These are phyloP conservation scores for Pogonocichla stellata DNA, from an alignment of 2,113 vertebrate genomes.

Conservation along the genomic window DNA sequence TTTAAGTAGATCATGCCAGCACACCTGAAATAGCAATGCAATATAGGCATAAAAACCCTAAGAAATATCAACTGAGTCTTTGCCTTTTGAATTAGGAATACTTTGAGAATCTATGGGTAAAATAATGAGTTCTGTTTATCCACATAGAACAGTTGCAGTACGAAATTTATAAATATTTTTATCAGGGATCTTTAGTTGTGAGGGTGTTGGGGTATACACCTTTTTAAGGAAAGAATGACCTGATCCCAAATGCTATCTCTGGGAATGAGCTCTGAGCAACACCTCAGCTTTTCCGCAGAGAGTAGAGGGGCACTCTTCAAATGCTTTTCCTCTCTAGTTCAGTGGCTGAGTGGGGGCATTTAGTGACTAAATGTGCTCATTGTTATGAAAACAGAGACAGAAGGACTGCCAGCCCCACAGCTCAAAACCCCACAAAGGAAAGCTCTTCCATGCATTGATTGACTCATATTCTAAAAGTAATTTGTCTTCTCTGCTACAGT, in stretches of 20 bases:
- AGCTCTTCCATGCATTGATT: not conserved
- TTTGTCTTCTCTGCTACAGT: not conserved
- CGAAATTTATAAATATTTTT: not conserved
- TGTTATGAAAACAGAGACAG: not conserved
- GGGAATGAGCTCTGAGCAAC: not conserved
- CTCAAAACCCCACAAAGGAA: rapidly evolving
- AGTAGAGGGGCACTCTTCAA: not conserved
- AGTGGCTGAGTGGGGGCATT: not conserved
- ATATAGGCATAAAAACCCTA: not conserved
- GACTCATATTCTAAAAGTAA: not conserved
- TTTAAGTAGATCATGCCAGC: not conserved
- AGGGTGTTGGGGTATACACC: not conserved
- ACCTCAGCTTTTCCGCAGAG: not conserved
- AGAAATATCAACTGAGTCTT: not conserved
- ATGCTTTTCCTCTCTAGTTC: not conserved
- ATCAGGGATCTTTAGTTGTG: not conserved
- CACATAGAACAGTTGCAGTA: not conserved
- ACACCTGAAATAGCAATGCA: conserved; percentile 49
- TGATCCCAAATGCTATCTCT: not conserved
- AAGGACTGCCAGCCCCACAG: not conserved
- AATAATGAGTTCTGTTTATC: not conserved
- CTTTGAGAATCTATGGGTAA: not conserved
- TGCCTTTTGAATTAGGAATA: not conserved
- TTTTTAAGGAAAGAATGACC: not conserved
- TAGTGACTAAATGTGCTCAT: not conserved